Conservation (phyloP, 2,113 vertebrate genomes). For the Crypturellus undulatus region DNA sequence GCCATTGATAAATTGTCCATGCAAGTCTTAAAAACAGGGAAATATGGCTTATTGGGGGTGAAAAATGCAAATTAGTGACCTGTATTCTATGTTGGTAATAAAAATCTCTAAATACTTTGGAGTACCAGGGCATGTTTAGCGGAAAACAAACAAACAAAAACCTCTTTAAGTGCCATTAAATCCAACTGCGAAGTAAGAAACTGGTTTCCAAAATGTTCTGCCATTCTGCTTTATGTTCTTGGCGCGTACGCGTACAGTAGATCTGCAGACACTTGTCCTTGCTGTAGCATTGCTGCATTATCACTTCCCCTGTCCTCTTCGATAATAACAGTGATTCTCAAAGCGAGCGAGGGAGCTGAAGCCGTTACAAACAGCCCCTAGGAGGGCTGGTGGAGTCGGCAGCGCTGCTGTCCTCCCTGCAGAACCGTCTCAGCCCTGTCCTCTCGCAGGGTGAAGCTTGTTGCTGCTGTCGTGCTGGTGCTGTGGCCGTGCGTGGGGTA, state of each 20-base stretch:
- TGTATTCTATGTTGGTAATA: neutral
- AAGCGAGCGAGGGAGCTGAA: neutral
- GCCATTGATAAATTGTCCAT: neutral
- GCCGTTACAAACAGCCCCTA: neutral
- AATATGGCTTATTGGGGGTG: neutral
- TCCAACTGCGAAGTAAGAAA: neutral
- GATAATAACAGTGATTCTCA: neutral
- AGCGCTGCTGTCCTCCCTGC: rapidly evolving
- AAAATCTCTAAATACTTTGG: neutral
- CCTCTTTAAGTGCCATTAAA: neutral
- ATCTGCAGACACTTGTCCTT: neutral
- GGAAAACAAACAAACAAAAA: neutral
- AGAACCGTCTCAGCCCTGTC: too few relatives aligned
- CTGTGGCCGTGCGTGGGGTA: rapidly evolving
- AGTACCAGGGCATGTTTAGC: neutral
- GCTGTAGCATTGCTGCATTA: rapidly evolving
- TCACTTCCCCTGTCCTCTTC: neutral
- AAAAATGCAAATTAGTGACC: neutral
- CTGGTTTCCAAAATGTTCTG: too few relatives aligned
- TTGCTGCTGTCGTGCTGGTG: rapidly evolving
- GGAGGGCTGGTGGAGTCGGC: neutral
- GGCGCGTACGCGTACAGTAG: rapidly evolving
- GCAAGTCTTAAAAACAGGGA: neutral
- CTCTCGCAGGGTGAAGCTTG: neutral
- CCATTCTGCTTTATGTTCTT: neutral